phyloP scores from a whole-genome alignment of 2,113 vertebrate genomes.

The Ptilorrhoa leucosticta region DNA sequence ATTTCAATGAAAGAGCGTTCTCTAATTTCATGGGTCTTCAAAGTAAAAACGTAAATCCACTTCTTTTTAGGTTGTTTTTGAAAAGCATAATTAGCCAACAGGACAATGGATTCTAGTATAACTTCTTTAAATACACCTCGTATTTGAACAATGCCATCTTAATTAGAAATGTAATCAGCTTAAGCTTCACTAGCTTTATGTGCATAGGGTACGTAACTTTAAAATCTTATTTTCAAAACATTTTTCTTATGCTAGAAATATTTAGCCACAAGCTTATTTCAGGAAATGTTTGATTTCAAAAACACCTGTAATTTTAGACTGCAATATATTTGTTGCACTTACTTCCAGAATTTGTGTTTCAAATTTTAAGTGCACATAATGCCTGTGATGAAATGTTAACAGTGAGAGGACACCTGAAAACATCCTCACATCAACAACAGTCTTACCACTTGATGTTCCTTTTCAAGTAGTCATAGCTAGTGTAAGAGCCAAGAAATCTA shows the following conservation, averaged over 20 bases:
- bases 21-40: background rate
- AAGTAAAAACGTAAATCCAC: background rate
- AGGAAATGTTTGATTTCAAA: background rate
- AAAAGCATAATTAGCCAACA: background rate
- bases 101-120: background rate
- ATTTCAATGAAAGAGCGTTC: background rate
- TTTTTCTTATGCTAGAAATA: background rate
- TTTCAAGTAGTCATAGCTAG: slow-evolving; percentile 82
- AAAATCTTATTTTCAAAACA: background rate
- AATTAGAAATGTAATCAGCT: slow-evolving; percentile 60
- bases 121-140: slow-evolving; percentile 55
- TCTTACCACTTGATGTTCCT: slow-evolving; percentile 82
- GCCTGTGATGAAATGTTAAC: slow-evolving; percentile 63
- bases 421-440: slow-evolving; percentile 70
- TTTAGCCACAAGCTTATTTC: background rate
- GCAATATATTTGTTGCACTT: background rate
- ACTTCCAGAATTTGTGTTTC: background rate
- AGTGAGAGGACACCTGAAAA: slow-evolving; percentile 63
- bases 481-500: slow-evolving; percentile 82
- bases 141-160: slow-evolving; percentile 64
- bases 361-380: slow-evolving; percentile 72
- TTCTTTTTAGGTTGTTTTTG: background rate
- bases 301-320: background rate
- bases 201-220: background rate
- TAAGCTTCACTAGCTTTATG: slow-evolving; percentile 71